Evolutionary conservation across 2,797 vertebrate species (phyloP), one percentile per base, ranked within the genome.

Genomic region (Simalia tracyae): DNA sequence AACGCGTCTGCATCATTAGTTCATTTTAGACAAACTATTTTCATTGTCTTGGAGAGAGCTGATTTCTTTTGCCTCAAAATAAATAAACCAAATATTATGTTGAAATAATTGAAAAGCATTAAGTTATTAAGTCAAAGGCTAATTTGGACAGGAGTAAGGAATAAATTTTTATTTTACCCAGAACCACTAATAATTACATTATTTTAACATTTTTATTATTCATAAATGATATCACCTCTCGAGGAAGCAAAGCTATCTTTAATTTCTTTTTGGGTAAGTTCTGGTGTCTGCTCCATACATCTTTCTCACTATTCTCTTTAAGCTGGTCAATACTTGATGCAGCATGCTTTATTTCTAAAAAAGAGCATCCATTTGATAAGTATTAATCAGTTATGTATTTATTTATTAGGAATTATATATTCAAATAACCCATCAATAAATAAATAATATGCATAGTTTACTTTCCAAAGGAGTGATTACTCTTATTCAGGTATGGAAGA

Each of bases 211-310:
- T 56, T 92, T 64, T 72, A 64, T 54, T 92, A 91, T 94, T n/a
- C 90, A 93, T 92, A 89, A 86, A 86, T 92, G 63, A 57, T 26
- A 8, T 59, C 92, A 96, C 81, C 89, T 95, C 94, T 92, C 90
- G 93, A 89, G 90, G 91, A 95, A 90, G 36, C 88, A 56, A 17
- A 64, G 66, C 50, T 93, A 90, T 94, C 94, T 95, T 95, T 60
- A 94, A 86, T 86, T 88, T 90, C 91, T 42, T 93, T 95, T 95
- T 57, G 68, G 91, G 84, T 88, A 50, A 92, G 93, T 91, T 63
- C 88, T 90, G 88, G 81, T 42, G 50, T 31, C 88, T 68, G 84
- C 92, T 94, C 91, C 36, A 92, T 93, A 85, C 26, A 86, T 88
- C 90, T 92, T 94, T 84, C 28, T 76, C 57, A 92, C 90, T 89